A percentile compares a stretch with the other conserved stretches of the same genome.
Conservation (phyloP, 2,113 vertebrate genomes). For the Haliaeetus leucogaster region DNA sequence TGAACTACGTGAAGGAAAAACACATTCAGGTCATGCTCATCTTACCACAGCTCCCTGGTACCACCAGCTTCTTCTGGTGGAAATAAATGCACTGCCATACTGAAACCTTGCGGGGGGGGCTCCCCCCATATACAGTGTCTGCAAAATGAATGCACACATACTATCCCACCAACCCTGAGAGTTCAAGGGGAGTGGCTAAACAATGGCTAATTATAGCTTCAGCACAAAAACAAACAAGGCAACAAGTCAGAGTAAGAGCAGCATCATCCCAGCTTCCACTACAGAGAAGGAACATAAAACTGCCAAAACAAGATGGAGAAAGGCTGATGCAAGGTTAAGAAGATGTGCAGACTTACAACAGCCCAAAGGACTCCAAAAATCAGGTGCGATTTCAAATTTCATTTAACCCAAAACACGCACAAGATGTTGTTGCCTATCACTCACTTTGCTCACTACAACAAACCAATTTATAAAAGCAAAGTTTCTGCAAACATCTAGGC, state of each 20-base stretch:
- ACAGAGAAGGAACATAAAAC: background rate
- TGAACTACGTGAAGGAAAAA: background rate
- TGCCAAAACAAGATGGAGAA: background rate
- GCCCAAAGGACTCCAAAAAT: background rate
- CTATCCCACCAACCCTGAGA: background rate
- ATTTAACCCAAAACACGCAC: background rate
- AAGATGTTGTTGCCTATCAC: background rate
- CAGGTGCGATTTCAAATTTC: background rate
- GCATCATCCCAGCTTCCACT: background rate
- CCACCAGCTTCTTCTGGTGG: background rate
- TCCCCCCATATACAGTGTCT: too few species aligned
- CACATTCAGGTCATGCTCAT: background rate
- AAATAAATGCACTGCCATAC: too few species aligned
- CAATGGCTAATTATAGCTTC: background rate
- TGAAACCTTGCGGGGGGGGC: background rate
- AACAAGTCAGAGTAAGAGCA: background rate
- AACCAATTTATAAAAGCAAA: background rate
- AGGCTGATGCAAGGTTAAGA: background rate
- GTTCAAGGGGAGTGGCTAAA: background rate
- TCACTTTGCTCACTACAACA: background rate
- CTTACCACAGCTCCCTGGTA: background rate
- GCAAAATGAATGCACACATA: background rate
- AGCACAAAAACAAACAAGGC: constrained; percentile 5
- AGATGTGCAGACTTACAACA: background rate
- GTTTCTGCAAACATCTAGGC: background rate